Percentiles rank a stretch among this genome's conserved stretches.
Conservation (phyloP, 2,113 vertebrate species). For the Upupa epops region DNA sequence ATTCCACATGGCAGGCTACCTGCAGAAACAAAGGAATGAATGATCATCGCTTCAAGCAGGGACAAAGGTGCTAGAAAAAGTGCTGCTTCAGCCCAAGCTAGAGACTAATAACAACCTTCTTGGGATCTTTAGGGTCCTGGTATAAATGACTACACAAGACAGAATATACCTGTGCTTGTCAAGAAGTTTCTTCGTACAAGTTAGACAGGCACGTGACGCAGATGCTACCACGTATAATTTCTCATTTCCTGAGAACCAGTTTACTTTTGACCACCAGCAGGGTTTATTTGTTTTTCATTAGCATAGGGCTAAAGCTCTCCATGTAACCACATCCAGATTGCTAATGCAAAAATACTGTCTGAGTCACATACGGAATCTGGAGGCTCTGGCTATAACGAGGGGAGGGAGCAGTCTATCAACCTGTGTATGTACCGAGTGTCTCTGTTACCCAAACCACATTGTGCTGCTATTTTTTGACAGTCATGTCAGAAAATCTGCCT, state of each 20-base stretch:
- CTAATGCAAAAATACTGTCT: constrained; percentile 44
- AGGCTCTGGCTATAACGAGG: background rate
- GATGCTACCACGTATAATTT: background rate
- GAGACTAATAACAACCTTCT: background rate
- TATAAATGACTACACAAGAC: background rate
- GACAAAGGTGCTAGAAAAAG: background rate
- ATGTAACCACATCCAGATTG: constrained; percentile 53
- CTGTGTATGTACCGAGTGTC: background rate
- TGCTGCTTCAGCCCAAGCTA: background rate
- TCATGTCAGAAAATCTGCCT: background rate
- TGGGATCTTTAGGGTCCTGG: background rate
- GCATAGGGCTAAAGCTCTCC: background rate
- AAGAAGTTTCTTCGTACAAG: background rate
- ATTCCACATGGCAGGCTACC: background rate
- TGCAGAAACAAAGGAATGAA: background rate
- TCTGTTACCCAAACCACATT: background rate
- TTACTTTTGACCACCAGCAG: constrained; percentile 53
- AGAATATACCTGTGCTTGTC: background rate
- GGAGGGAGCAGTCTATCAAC: constrained; percentile 2
- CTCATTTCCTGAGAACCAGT: constrained; percentile 44
- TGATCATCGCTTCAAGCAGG: background rate
- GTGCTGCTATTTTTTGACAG: background rate
- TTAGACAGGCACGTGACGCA: constrained; percentile 13
- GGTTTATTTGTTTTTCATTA: constrained; percentile 57
- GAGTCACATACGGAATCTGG: background rate